phyloP scores from a whole-genome alignment of 2,113 vertebrate species.

The Notechis scutatus region DNA sequence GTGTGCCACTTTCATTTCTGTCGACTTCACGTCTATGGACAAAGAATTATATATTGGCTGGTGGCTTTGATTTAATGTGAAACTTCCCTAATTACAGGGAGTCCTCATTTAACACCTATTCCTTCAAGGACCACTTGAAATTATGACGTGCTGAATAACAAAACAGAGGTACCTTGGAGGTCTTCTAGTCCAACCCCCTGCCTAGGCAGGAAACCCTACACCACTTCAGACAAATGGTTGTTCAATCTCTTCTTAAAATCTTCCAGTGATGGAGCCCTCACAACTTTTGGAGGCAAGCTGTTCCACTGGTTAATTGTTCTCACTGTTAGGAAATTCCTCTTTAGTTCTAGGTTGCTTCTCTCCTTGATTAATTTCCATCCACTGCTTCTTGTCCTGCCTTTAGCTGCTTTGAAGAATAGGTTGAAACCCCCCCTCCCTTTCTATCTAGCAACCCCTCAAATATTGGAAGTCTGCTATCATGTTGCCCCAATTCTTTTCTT shows the following conservation, averaged over 20 bases:
- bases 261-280: no score
- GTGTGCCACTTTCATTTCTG: constrained; percentile 65
- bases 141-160: background rate
- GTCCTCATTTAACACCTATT: background rate
- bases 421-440: background rate
- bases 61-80: rapidly evolving
- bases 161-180: background rate
- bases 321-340: background rate
- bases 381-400: no score
- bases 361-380: no score
- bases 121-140: background rate
- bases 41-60: background rate
- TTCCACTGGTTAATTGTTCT: background rate
- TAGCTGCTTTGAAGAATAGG: background rate
- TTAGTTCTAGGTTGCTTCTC: background rate
- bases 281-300: background rate
- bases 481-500: no score
- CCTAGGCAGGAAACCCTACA: background rate
- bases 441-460: no score
- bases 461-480: no score
- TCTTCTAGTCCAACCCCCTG: background rate
- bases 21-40: constrained; percentile 58
- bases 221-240: background rate
- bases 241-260: background rate
- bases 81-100: background rate